phyloP scores from a whole-genome alignment of 2,888 invertebrate species.

The Euclidia mi region DNA sequence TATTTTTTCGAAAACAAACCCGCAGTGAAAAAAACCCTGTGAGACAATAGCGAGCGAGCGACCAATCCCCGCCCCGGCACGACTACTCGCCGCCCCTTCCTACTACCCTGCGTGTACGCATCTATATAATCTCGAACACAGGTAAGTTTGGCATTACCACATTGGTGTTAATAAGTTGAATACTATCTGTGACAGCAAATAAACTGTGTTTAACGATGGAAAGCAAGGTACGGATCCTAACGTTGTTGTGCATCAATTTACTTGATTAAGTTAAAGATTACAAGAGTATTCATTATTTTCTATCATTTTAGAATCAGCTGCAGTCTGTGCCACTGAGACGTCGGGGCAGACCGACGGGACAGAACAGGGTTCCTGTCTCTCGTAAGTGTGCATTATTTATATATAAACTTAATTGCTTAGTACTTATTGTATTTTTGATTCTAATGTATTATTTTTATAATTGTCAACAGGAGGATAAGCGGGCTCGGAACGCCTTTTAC shows the following conservation, averaged over 20 bases:
- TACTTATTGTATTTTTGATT: too few relatives aligned
- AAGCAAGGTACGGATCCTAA: not conserved
- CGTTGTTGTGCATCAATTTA: too few relatives aligned
- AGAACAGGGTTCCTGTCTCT: slow-evolving; percentile 61
- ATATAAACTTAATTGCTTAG: too few relatives aligned
- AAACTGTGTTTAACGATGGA: not conserved
- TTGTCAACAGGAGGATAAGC: slow-evolving; percentile 65
- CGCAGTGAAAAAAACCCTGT: not conserved
- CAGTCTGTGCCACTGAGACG: slow-evolving; percentile 18
- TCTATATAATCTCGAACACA: not conserved
- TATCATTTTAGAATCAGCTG: not conserved
- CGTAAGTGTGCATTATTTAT: slow-evolving; percentile 56
- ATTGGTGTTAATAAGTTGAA: not conserved
- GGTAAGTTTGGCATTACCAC: not conserved
- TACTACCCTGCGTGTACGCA: not conserved
- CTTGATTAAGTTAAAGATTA: not conserved
- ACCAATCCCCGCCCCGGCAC: not conserved
- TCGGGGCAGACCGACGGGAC: slow-evolving; percentile 65
- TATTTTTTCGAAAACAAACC: too few relatives aligned
- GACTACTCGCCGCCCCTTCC: not conserved
- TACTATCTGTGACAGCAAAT: not conserved
- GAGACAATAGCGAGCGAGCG: not conserved
- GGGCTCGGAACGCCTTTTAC: slow-evolving; percentile 70
- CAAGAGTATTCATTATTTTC: not conserved
- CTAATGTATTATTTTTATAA: not conserved